These are phyloP conservation scores for Noctilio leporinus DNA, from an alignment of 2,113 vertebrate species.

Conservation along the genomic window DNA sequence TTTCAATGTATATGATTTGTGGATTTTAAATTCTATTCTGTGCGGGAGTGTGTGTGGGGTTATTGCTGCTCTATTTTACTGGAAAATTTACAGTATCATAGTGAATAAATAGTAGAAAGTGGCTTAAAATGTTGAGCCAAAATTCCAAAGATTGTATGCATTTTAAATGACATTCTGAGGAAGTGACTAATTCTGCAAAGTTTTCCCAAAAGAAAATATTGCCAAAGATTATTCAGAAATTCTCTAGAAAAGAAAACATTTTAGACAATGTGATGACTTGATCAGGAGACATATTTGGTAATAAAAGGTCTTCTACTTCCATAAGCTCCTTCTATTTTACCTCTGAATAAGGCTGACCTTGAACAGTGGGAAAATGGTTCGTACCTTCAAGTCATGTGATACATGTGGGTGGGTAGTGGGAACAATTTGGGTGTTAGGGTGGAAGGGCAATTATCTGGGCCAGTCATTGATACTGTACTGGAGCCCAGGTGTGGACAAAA, in stretches of 20 bases:
- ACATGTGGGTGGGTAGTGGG: neutral
- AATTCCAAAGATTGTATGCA: neutral
- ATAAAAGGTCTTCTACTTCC: neutral
- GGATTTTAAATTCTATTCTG: neutral
- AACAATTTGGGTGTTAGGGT: neutral
- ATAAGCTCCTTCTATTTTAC: neutral
- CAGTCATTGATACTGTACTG: neutral
- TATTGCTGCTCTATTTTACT: neutral
- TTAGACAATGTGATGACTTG: neutral
- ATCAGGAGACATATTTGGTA: neutral
- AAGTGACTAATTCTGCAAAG: neutral
- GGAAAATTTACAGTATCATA: neutral
- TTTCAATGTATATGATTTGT: neutral
- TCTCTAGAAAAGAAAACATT: neutral
- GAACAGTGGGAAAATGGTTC: neutral
- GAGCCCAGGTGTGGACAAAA: neutral
- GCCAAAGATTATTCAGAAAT: neutral
- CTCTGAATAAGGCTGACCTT: neutral
- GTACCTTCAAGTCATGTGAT: neutral
- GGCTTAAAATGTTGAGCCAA: neutral
- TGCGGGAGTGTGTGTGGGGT: neutral
- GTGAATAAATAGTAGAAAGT: neutral
- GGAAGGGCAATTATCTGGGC: neutral
- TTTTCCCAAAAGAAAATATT: neutral
- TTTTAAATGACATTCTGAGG: constrained; percentile 15